These are phyloP conservation scores for Symphodus melops DNA, from an alignment of 2,113 vertebrate species.

Conservation along the genomic window DNA sequence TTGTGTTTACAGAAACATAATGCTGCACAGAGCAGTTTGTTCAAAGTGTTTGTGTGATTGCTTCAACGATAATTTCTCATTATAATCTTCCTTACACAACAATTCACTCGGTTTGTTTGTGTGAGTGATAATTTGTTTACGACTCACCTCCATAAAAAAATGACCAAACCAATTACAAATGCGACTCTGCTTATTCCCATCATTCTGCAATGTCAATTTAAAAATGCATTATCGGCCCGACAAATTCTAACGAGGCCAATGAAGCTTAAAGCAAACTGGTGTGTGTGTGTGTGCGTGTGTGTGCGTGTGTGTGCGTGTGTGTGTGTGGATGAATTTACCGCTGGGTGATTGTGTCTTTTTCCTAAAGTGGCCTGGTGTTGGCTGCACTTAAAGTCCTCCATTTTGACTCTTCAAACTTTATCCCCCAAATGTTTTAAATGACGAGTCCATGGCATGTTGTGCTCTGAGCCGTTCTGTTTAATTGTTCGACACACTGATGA, in stretches of 20 bases:
- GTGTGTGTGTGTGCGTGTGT: constrained; percentile 4
- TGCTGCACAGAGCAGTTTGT: constrained; percentile 10
- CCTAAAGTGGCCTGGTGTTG: not conserved
- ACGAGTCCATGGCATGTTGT: too few species aligned
- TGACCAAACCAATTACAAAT: constrained; percentile 26
- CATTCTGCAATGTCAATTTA: constrained; percentile 17
- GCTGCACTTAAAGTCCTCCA: too few species aligned
- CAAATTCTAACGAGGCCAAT: constrained; percentile 2
- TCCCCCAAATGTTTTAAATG: too few species aligned
- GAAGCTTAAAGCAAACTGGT: not conserved
- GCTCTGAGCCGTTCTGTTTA: too few species aligned
- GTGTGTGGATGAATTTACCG: not conserved
- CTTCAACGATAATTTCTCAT: constrained; percentile 13
- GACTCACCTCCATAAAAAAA: constrained; percentile 9
- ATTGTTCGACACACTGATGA: too few species aligned
- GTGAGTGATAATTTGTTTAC: constrained; percentile 24
- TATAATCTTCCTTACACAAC: constrained; percentile 17
- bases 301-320: not conserved
- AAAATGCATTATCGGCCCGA: not conserved
- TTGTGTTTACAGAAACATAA: not conserved
- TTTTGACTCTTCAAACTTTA: too few species aligned
- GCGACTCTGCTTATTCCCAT: not conserved
- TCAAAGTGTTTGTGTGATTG: constrained; percentile 21
- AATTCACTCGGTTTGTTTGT: constrained; percentile 17
- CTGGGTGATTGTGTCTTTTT: not conserved